Conservation (phyloP, 2,113 vertebrate species). For the Albula goreensis region DNA sequence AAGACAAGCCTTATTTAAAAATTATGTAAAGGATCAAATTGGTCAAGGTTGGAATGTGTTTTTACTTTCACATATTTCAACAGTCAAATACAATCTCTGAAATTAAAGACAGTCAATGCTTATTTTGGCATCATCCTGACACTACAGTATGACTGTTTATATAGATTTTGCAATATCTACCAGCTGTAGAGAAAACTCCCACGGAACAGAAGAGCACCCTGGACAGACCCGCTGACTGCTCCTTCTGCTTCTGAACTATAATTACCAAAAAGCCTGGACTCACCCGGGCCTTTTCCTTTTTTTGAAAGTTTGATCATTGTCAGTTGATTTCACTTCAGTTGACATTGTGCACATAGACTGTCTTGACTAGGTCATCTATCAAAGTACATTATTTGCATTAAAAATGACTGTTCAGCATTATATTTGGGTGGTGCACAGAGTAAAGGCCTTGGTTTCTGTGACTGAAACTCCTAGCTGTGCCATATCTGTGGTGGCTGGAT, state of each 20-base stretch:
- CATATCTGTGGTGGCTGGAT: no score
- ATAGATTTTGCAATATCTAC: conserved; percentile 9
- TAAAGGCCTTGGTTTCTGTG: no score
- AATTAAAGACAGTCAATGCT: not conserved
- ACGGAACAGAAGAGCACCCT: not conserved
- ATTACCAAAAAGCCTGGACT: no score
- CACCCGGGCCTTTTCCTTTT: not conserved
- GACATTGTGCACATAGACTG: no score
- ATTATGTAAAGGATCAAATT: not conserved
- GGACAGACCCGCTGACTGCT: no score
- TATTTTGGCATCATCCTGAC: not conserved
- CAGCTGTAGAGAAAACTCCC: not conserved
- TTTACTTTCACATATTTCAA: not conserved
- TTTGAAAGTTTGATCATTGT: not conserved
- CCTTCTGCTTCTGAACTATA: not conserved
- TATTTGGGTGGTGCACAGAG: no score
- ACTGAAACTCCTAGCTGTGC: no score
- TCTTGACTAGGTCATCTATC: no score
- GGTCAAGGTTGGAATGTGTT: not conserved
- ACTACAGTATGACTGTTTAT: not conserved
- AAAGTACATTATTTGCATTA: no score
- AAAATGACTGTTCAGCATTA: no score
- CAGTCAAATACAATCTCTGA: not conserved
- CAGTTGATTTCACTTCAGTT: no score
- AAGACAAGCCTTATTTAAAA: not conserved